Evolutionary conservation across 2,797 vertebrate genomes (phyloP), one percentile per base, ranked within the genome.

Genomic region (Vultur gryphus): DNA sequence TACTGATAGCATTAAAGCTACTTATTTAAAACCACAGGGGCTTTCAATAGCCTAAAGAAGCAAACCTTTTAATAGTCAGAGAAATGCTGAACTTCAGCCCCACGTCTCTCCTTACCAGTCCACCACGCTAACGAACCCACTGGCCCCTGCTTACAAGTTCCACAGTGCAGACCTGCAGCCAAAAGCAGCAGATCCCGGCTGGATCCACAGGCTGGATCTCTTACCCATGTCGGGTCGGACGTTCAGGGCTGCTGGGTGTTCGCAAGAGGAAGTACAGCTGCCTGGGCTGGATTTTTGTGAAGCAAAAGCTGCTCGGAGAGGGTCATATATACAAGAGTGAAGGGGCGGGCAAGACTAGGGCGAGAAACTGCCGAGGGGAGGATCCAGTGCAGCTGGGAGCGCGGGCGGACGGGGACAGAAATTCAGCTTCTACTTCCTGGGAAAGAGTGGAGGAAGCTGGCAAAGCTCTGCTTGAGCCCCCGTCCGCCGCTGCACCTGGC

Each of bases 201-300:
- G 33, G 83, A 66, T 15, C 41, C 58, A 2, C 9, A 0, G 9
- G 29, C 24, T 8, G 52, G 59, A 51, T 37, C 58, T 37, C 96
- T 97, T 93, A 97, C 96, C 96, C 96, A 97, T 97, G 44, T 13
- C 5, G 23, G 57, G 10, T 8, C 7, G 1, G 37, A 8, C 1
- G 19, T 4, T 33, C 35, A 2, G 37, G 8, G 46, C 49, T 18
- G 52, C 23, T 10, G 18, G 44, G 37, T 12, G 54, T 1, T 13
- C 1, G 4, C 23, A 6, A 6, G 76, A 46, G 51, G 69, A 73
- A 43, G 28, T 3, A 4, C 31, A 4, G 73, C 55, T 12, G 59
- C 77, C 18, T 3, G 33, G 39, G 9, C 9, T 6, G 51, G 43
- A 13, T 10, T 8, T 7, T 3, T 3, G 39, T 0, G 43, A 24